Conservation (phyloP, 2,113 vertebrate genomes). For the Corythornis madagascariensis region DNA sequence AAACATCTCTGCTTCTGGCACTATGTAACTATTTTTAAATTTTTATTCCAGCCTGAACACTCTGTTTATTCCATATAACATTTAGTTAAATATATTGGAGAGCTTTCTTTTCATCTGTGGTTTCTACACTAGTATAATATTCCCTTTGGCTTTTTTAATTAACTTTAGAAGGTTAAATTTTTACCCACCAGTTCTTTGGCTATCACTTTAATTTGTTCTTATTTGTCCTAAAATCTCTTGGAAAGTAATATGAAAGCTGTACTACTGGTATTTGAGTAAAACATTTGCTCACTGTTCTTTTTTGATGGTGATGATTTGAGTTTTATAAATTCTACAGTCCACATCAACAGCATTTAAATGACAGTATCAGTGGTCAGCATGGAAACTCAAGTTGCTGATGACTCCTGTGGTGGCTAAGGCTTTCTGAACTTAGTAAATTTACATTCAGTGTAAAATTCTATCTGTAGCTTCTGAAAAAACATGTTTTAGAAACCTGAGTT, state of each 20-base stretch:
- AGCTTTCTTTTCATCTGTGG: slow-evolving; percentile 1
- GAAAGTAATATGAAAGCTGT: background rate
- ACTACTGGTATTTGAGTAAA: background rate
- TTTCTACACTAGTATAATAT: background rate
- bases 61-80: background rate
- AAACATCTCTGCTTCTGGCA: slow-evolving; percentile 28
- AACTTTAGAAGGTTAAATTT: background rate
- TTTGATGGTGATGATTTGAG: background rate
- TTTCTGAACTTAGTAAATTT: background rate
- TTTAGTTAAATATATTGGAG: background rate
- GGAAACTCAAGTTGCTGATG: background rate
- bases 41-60: background rate
- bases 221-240: background rate
- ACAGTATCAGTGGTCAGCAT: background rate
- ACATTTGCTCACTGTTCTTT: background rate
- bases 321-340: background rate
- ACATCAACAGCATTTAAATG: background rate
- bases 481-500: background rate
- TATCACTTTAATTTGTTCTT: background rate
- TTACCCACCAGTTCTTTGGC: background rate
- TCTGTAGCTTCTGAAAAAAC: background rate
- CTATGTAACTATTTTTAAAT: background rate
- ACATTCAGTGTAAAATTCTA: background rate
- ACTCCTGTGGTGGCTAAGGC: background rate
- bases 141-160: slow-evolving; percentile 36